Percentiles rank a stretch among this genome's conserved stretches.
phyloP scores from a whole-genome alignment of 2,888 invertebrate species.

The Alloscopus bannaensis region DNA sequence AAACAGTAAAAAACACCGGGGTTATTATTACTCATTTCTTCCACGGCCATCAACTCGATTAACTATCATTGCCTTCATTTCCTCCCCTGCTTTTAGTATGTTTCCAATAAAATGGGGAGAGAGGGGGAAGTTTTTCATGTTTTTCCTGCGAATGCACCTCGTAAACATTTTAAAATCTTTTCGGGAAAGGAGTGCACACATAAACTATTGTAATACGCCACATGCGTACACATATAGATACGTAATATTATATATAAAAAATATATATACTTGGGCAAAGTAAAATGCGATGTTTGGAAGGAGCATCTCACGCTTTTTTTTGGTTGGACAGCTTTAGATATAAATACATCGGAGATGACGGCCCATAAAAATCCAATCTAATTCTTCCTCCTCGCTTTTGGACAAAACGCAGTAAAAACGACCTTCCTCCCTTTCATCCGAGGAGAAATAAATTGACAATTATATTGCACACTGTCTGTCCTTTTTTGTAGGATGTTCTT shows the following conservation, averaged over 20 bases:
- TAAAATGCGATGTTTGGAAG: background rate
- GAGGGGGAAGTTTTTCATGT: no score
- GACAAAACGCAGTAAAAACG: conserved; percentile 59
- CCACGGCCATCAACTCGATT: conserved; percentile 12
- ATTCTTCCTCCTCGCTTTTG: conserved; percentile 56
- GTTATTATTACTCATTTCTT: no score
- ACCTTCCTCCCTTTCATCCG: conserved; percentile 23
- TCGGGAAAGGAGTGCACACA: background rate
- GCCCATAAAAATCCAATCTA: conserved; percentile 61
- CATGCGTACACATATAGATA: background rate
- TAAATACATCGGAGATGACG: conserved; percentile 61
- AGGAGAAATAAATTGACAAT: conserved; percentile 60
- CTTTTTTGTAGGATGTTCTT: no score
- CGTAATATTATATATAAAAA: background rate
- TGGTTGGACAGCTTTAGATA: conserved; percentile 56
- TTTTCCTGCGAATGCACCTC: no score
- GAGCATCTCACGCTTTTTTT: background rate
- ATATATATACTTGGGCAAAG: background rate
- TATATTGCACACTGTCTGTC: conserved; percentile 38
- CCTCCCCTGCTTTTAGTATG: conserved; percentile 17
- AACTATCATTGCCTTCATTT: conserved; percentile 31
- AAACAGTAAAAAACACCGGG: no score
- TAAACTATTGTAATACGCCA: background rate
- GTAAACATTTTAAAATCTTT: conserved; percentile 1
- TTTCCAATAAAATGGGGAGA: background rate